Percentiles rank a stretch among this genome's conserved stretches.
Conservation (phyloP, 2,113 vertebrate species). For the Myrmophylax atrothorax region DNA sequence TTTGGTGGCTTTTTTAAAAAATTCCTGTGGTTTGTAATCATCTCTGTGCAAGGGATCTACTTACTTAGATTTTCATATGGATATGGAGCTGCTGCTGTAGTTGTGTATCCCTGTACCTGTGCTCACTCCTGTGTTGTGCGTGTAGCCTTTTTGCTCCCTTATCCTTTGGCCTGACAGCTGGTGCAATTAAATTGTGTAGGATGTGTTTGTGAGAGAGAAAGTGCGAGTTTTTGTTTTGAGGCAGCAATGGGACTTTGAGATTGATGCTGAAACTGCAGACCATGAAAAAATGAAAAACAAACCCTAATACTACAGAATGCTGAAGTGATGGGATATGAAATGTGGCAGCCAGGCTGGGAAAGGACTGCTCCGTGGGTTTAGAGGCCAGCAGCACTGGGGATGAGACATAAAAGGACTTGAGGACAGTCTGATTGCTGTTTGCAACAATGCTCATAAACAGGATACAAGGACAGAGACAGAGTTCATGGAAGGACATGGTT, state of each 20-base stretch:
- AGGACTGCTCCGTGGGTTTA: not conserved
- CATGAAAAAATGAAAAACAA: not conserved
- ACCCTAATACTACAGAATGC: not conserved
- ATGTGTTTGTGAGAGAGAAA: slow-evolving; percentile 14
- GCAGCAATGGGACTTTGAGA: slow-evolving; percentile 10
- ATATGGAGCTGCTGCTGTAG: not conserved
- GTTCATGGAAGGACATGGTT: slow-evolving; percentile 42
- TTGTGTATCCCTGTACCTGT: not conserved
- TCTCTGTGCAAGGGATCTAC: not conserved
- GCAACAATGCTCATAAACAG: slow-evolving; percentile 21
- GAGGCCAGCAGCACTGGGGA: not conserved
- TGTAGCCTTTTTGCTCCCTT: not conserved
- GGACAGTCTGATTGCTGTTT: slow-evolving; percentile 33
- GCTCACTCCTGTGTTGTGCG: not conserved
- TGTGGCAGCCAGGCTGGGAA: not conserved
- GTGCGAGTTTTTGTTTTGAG: slow-evolving; percentile 7
- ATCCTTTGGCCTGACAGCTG: not conserved
- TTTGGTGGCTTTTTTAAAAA: not conserved
- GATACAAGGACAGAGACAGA: slow-evolving; percentile 19
- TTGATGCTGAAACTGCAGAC: slow-evolving; percentile 1
- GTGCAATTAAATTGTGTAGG: not conserved
- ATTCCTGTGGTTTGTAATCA: not conserved
- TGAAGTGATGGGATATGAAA: slow-evolving; percentile 37
- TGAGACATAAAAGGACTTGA: not conserved
- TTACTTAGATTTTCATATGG: not conserved